These are phyloP conservation scores for Hylomyscus alleni DNA, from an alignment of 2,797 vertebrate species.

Conservation along the genomic window DNA sequence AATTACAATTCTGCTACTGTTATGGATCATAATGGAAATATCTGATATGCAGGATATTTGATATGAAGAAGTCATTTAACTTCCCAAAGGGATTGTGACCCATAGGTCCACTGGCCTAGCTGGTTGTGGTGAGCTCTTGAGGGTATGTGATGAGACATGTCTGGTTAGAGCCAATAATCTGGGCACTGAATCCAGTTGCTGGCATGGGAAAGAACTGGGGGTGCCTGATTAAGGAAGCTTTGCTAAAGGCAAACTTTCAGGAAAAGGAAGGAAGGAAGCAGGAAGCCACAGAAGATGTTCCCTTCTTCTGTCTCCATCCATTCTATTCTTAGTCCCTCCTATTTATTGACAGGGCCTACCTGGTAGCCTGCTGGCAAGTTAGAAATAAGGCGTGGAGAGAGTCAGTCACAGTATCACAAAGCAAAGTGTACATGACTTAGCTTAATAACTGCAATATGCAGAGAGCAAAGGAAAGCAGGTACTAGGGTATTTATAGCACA, in stretches of 20 bases:
- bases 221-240: not conserved
- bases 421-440: not conserved
- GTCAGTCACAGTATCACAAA: conserved; percentile 12
- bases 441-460: conserved; percentile 77
- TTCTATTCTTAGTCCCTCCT: not conserved
- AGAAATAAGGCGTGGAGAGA: not conserved
- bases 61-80: not conserved
- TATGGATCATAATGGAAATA: not conserved
- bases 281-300: not conserved
- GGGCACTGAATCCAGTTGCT: not conserved
- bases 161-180: not conserved
- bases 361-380: not conserved
- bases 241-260: not conserved
- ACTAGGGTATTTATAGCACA: conserved; percentile 94
- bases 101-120: not conserved
- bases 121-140: not conserved
- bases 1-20: not conserved
- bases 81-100: not conserved
- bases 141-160: not conserved
- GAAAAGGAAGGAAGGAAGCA: conserved; percentile 25
- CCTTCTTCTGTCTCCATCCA: not conserved
- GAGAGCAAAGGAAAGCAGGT: conserved; percentile 94
- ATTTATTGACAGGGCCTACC: not conserved
- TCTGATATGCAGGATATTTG: not conserved
- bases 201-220: not conserved